A percentile compares a stretch with the other conserved stretches of the same genome.
Conservation (phyloP, 1,140 invertebrate genomes). For the Polypedilum vanderplanki region DNA sequence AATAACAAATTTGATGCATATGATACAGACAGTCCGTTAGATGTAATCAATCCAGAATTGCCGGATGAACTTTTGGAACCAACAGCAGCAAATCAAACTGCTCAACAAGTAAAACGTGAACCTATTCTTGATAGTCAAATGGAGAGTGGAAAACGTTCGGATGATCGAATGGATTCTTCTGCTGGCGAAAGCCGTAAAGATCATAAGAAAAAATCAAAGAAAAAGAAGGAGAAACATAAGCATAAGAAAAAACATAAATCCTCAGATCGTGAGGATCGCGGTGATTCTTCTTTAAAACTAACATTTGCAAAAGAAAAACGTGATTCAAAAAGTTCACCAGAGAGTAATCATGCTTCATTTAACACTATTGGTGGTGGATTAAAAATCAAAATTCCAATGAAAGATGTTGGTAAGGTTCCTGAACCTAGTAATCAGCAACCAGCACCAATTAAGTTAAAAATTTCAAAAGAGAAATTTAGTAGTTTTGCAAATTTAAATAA, state of each 20-base stretch:
- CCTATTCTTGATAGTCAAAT: background rate
- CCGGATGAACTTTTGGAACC: slow-evolving; percentile 38
- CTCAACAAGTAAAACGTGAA: slow-evolving; percentile 29
- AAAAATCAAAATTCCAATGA: slow-evolving; percentile 60
- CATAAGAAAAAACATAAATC: slow-evolving; percentile 61
- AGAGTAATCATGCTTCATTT: background rate
- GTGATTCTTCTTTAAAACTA: slow-evolving; percentile 52
- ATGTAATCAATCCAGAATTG: slow-evolving; percentile 36
- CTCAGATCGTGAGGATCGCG: slow-evolving; percentile 50
- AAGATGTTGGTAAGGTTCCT: slow-evolving; percentile 37
- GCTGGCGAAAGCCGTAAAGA: slow-evolving; percentile 43
- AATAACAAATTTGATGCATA: slow-evolving; percentile 33
- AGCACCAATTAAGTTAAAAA: slow-evolving; percentile 50
- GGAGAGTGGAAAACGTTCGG: too few relatives aligned
- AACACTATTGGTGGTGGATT: slow-evolving; percentile 36
- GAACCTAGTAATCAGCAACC: slow-evolving; percentile 35
- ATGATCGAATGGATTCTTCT: background rate
- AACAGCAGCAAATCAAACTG: slow-evolving; percentile 40
- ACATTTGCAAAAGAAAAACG: slow-evolving; percentile 61
- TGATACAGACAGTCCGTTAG: slow-evolving; percentile 30
- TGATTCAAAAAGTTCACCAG: slow-evolving; percentile 39
- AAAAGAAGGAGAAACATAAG: slow-evolving; percentile 58
- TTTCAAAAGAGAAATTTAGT: slow-evolving; percentile 47
- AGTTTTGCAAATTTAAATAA: slow-evolving; percentile 34
- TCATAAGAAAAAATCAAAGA: slow-evolving; percentile 49